Conservation (phyloP, 2,888 invertebrate genomes). For the Kryphioiulus occultus region DNA sequence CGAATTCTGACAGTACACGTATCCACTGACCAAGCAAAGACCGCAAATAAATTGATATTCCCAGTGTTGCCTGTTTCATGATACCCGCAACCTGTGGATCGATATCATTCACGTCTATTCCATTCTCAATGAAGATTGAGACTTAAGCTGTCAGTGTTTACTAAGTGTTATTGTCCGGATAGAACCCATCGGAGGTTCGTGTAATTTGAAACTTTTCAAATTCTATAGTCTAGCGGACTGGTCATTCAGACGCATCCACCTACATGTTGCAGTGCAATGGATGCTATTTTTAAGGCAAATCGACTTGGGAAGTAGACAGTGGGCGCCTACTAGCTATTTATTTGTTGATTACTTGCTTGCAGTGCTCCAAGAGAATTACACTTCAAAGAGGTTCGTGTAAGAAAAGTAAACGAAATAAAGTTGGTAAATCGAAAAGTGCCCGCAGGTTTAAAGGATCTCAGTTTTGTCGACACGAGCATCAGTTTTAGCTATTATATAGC, state of each 20-base stretch:
- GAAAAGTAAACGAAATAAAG: not conserved
- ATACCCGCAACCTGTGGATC: conserved; percentile 1
- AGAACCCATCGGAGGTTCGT: not conserved
- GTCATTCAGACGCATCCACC: not conserved
- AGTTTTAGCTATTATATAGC: too few species aligned
- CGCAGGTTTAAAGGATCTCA: not conserved
- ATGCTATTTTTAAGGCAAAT: not conserved
- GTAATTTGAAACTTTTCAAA: conserved; percentile 35
- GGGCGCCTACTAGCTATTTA: conserved; percentile 6
- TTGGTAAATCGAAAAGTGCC: not conserved
- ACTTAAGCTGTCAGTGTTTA: conserved; percentile 28
- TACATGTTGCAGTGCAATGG: not conserved
- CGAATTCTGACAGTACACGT: too few species aligned
- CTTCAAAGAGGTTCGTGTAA: not conserved
- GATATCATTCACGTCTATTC: not conserved
- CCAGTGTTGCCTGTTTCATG: not conserved
- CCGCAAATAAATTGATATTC: not conserved
- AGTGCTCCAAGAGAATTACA: not conserved
- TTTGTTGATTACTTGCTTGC: conserved; percentile 7
- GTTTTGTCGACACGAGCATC: not conserved
- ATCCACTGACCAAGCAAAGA: too few species aligned
- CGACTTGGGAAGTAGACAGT: not conserved
- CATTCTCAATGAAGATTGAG: not conserved
- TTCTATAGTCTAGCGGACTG: not conserved
- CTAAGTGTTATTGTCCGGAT: not conserved